Evolutionary conservation across 2,797 vertebrate genomes (phyloP).

Genomic region (Coregonus suidteri): DNA sequence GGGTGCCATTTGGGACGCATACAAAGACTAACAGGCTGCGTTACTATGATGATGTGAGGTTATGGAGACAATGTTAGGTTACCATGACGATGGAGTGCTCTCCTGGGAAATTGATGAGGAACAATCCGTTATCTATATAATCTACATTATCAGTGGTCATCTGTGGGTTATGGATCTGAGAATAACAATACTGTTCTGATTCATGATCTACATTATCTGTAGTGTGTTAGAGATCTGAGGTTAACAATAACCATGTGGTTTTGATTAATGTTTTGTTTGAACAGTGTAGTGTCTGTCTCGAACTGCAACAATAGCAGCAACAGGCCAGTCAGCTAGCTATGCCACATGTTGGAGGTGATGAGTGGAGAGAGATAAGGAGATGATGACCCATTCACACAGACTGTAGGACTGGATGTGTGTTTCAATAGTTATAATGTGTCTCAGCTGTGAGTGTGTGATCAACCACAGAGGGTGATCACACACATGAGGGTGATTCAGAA

Average conservation of each 20-base stretch:
- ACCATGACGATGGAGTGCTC: no score
- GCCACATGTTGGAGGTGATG: conserved; percentile 25
- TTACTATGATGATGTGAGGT: no score
- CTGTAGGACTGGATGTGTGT: conserved; percentile 19
- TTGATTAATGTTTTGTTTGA: conserved; percentile 29
- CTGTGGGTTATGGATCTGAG: background rate
- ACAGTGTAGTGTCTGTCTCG: conserved; percentile 22
- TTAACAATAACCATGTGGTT: background rate
- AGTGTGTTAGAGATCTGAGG: no score
- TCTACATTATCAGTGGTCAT: background rate
- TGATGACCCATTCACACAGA: conserved; percentile 29
- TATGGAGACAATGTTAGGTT: no score
- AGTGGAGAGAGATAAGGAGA: conserved; percentile 49
- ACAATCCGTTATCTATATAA: no score
- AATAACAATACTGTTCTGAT: conserved; percentile 37
- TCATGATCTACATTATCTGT: background rate
- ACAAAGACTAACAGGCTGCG: no score
- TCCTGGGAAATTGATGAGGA: no score
- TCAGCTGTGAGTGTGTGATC: conserved; percentile 13
- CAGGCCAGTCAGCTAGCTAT: background rate
- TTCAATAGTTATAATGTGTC: conserved; percentile 35
- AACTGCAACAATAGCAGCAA: conserved; percentile 20
- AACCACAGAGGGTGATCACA: no score
- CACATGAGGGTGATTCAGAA: background rate
- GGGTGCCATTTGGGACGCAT: no score